phyloP scores from a whole-genome alignment of 2,888 invertebrate genomes.

The Phanerotoma sp. region DNA sequence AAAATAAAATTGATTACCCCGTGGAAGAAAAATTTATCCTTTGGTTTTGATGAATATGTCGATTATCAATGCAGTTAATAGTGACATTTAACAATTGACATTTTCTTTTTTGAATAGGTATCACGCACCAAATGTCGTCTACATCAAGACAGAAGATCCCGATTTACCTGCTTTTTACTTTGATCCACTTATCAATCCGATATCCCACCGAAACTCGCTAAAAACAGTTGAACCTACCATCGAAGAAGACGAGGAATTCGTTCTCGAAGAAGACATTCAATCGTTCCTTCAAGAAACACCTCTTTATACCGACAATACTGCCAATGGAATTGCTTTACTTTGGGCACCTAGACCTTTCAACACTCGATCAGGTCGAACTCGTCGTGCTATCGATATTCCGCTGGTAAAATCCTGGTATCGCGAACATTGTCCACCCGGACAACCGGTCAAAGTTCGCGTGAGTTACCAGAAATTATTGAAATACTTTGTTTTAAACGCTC shows the following conservation, averaged over 20 bases:
- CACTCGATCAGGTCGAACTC: conserved; percentile 86
- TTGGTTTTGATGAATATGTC: too few species aligned
- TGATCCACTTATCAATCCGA: conserved; percentile 99
- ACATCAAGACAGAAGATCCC: conserved; percentile 99
- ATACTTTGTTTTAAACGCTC: conserved; percentile 95
- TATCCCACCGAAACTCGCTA: conserved; percentile 89
- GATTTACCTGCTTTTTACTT: conserved; percentile 99
- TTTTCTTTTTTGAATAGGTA: conserved; percentile 68
- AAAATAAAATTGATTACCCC: too few species aligned
- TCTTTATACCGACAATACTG: conserved; percentile 97
- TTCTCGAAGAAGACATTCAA: conserved; percentile 85
- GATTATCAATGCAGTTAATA: too few species aligned
- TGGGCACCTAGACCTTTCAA: conserved; percentile 99
- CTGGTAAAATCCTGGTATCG: conserved; percentile 97
- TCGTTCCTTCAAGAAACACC: conserved; percentile 95
- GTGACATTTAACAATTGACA: too few species aligned
- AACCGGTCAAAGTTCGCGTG: conserved; percentile 98
- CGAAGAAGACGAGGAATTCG: conserved; percentile 93
- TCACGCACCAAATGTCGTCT: conserved; percentile 98
- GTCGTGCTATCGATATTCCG: conserved; percentile 96
- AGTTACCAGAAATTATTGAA: conserved; percentile 99
- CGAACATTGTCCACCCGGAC: conserved; percentile 91
- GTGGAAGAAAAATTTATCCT: too few species aligned
- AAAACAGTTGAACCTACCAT: conserved; percentile 84
- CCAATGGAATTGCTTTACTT: conserved; percentile 93